Conservation (phyloP, 2,888 invertebrate genomes). For the Hipparchia sbordonii region DNA sequence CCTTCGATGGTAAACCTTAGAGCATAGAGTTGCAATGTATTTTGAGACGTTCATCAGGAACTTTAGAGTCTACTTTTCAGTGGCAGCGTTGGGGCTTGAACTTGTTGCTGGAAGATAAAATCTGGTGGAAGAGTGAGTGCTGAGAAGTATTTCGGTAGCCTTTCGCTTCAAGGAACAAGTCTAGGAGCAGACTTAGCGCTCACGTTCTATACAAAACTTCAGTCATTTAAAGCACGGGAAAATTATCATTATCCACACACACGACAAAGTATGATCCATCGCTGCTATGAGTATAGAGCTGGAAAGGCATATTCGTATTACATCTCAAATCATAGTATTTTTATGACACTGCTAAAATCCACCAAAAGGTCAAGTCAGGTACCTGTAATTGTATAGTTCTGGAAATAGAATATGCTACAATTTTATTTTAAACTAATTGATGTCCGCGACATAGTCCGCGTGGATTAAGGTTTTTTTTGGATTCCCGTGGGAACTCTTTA, state of each 20-base stretch:
- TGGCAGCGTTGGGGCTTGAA: constrained; percentile 22
- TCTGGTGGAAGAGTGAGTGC: constrained; percentile 16
- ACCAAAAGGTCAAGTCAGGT: no score
- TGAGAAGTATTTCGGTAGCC: constrained; percentile 25
- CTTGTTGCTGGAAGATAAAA: constrained; percentile 38
- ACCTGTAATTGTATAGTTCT: no score
- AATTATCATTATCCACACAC: no score
- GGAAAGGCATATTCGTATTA: no score
- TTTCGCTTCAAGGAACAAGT: constrained; percentile 3
- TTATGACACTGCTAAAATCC: no score
- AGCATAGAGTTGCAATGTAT: constrained; percentile 20
- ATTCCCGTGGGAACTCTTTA: no score
- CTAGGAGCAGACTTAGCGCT: not conserved
- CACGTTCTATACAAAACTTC: not conserved
- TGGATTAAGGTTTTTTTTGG: no score
- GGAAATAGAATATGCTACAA: no score
- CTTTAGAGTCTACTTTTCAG: constrained; percentile 32
- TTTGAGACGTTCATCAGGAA: constrained; percentile 27
- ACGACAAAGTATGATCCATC: not conserved
- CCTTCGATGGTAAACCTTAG: constrained; percentile 27
- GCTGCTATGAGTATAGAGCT: not conserved
- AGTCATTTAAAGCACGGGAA: not conserved
- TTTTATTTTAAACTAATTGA: no score
- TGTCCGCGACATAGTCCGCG: no score
- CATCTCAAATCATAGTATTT: no score